Conservation (phyloP, 1,140 invertebrate genomes). For the Nilaparvata lugens region DNA sequence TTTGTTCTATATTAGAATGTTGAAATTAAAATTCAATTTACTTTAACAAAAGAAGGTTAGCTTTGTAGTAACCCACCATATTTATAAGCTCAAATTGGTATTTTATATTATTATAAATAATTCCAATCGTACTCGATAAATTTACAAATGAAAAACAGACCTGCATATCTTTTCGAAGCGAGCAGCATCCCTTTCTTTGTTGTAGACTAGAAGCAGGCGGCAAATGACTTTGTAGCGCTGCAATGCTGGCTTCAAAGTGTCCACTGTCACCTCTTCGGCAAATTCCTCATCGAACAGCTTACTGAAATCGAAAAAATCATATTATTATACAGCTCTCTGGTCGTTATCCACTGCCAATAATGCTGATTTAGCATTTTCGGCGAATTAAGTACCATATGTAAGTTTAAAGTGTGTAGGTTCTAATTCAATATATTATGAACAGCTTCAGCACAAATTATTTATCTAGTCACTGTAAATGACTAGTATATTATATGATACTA, state of each 20-base stretch:
- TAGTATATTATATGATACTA: too few relatives aligned
- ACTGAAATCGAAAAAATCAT: conserved; percentile 46
- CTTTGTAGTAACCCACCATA: background rate
- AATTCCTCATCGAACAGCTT: conserved; percentile 55
- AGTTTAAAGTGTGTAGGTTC: too few relatives aligned
- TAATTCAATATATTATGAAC: too few relatives aligned
- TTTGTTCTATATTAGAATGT: too few relatives aligned
- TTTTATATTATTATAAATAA: background rate
- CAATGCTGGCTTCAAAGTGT: conserved; percentile 50
- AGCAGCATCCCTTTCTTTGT: conserved; percentile 55
- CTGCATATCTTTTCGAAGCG: conserved; percentile 65
- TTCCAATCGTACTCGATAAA: background rate
- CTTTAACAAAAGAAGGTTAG: too few relatives aligned
- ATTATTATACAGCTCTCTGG: too few relatives aligned
- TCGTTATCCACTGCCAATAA: too few relatives aligned
- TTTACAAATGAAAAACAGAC: conserved; percentile 30
- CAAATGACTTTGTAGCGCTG: conserved; percentile 60
- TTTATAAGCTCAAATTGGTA: background rate
- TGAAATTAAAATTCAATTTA: too few relatives aligned
- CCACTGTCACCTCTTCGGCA: conserved; percentile 39
- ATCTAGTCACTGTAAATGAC: too few relatives aligned
- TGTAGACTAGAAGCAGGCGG: conserved; percentile 60
- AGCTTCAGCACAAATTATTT: too few relatives aligned
- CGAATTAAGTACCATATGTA: too few relatives aligned
- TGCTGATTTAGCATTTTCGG: too few relatives aligned